Evolutionary conservation across 2,888 invertebrate genomes (phyloP).

Genomic region (Maniola hyperantus): DNA sequence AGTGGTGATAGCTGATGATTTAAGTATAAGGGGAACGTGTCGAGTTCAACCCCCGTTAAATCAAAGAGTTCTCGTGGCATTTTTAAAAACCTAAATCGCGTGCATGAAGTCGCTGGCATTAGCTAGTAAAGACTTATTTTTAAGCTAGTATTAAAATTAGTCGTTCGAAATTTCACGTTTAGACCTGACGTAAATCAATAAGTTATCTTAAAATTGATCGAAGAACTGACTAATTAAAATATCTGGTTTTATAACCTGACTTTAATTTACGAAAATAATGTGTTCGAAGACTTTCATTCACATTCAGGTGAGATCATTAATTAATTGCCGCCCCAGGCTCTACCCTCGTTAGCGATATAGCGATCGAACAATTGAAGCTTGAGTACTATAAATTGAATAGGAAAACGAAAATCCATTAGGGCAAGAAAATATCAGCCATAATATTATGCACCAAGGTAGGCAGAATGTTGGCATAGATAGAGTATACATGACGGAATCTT

Average conservation of each 20-base stretch:
- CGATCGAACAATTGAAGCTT: neutral
- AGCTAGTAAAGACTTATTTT: too few species aligned
- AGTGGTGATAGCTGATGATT: too few species aligned
- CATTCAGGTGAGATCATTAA: constrained; percentile 7
- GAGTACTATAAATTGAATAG: neutral
- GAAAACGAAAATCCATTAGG: neutral
- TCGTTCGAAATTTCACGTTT: too few species aligned
- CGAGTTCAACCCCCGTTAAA: too few species aligned
- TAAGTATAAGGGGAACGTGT: too few species aligned
- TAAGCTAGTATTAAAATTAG: too few species aligned
- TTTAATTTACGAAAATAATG: neutral
- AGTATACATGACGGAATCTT: too few species aligned
- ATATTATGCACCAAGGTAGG: neutral
- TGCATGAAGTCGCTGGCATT: too few species aligned
- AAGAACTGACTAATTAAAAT: neutral
- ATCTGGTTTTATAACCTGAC: neutral
- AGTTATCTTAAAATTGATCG: neutral
- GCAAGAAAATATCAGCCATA: neutral
- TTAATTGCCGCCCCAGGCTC: neutral
- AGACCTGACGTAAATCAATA: neutral
- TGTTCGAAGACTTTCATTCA: neutral
- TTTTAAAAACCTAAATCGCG: too few species aligned
- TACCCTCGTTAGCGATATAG: neutral
- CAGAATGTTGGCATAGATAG: neutral
- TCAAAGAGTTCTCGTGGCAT: too few species aligned